Conservation (phyloP, 2,888 invertebrate genomes). For the Drosophila buzzatii region DNA sequence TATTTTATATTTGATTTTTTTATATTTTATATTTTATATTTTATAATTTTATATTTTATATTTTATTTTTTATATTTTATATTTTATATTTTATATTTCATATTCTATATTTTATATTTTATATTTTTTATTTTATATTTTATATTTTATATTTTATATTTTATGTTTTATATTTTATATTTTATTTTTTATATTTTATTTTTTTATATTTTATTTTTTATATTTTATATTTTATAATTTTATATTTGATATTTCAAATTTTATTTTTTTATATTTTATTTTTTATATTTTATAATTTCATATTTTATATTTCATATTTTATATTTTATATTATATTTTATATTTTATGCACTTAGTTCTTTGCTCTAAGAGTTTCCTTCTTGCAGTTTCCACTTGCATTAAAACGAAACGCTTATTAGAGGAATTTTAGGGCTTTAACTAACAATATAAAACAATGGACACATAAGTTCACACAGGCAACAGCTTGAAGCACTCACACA, state of each 20-base stretch:
- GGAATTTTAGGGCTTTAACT: slow-evolving; percentile 27
- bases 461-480: slow-evolving; percentile 12
- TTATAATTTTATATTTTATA: neutral
- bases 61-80: too few relatives aligned
- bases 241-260: too few relatives aligned
- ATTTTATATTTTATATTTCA: too few relatives aligned
- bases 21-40: neutral
- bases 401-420: neutral
- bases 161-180: neutral
- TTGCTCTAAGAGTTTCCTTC: neutral
- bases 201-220: neutral
- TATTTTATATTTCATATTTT: too few relatives aligned
- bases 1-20: too few relatives aligned
- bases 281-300: too few relatives aligned
- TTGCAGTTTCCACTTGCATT: neutral
- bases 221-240: neutral
- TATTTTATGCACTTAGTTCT: neutral
- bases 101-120: too few relatives aligned
- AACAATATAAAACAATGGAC: slow-evolving; percentile 25
- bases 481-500: slow-evolving; percentile 14
- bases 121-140: too few relatives aligned
- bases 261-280: too few relatives aligned
- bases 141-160: neutral
- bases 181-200: too few relatives aligned
- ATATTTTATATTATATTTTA: neutral